Evolutionary conservation across 2,888 invertebrate species (phyloP).

Genomic region (Atethmia centrago): DNA sequence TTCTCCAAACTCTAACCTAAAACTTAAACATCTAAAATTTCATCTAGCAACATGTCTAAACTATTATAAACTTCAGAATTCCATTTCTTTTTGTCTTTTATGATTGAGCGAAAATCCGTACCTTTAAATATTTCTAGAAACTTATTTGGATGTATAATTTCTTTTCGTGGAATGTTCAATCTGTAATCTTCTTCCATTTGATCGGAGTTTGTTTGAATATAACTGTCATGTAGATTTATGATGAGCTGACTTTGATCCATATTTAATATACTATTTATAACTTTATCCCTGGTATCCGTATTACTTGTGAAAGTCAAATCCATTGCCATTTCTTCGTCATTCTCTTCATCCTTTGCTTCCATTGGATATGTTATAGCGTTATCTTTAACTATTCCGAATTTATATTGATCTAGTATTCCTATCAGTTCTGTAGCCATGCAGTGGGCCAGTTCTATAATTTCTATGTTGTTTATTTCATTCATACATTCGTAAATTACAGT

Average conservation of each 20-base stretch:
- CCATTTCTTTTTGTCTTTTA: constrained; percentile 91
- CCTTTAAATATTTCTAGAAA: constrained; percentile 73
- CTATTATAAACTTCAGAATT: constrained; percentile 87
- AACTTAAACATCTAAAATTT: constrained; percentile 58
- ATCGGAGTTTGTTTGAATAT: constrained; percentile 33
- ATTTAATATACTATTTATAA: constrained; percentile 91
- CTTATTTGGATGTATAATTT: constrained; percentile 63
- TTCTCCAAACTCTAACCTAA: constrained; percentile 12
- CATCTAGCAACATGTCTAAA: constrained; percentile 73
- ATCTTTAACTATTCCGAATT: constrained; percentile 71
- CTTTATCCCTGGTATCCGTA: constrained; percentile 56
- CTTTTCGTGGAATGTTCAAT: constrained; percentile 31
- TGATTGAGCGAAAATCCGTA: constrained; percentile 88
- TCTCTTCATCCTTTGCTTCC: constrained; percentile 14
- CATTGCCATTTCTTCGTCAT: constrained; percentile 42
- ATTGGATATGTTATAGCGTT: constrained; percentile 33
- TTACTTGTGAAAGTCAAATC: constrained; percentile 36
- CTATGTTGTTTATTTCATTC: constrained; percentile 91
- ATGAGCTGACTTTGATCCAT: constrained; percentile 89
- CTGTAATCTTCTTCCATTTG: constrained; percentile 49
- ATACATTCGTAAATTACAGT: constrained; percentile 92
- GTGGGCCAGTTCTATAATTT: constrained; percentile 91
- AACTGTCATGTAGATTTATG: constrained; percentile 86
- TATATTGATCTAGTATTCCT: constrained; percentile 86
- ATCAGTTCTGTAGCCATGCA: constrained; percentile 86